These are phyloP conservation scores for Chrysomela aeneicollis DNA, from an alignment of 2,888 invertebrate species.

Conservation along the genomic window DNA sequence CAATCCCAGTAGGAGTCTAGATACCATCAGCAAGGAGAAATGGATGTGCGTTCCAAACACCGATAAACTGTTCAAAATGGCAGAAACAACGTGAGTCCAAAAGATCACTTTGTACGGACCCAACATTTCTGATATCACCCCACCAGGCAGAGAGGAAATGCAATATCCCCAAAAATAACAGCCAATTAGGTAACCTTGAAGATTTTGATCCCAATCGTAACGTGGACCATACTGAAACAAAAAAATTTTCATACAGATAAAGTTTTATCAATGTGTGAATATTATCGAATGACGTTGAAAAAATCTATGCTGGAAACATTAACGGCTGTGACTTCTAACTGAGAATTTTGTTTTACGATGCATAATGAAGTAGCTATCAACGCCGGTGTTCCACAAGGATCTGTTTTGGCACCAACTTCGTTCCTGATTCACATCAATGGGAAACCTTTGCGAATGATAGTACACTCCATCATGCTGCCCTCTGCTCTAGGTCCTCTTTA, in stretches of 20 bases:
- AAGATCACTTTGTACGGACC: conserved; percentile 50
- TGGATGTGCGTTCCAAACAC: conserved; percentile 66
- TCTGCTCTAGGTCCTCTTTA: no score
- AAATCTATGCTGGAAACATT: no score
- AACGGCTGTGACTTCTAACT: no score
- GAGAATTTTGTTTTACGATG: no score
- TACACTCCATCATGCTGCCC: no score
- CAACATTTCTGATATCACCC: conserved; percentile 46
- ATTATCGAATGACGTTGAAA: no score
- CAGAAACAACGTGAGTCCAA: conserved; percentile 42
- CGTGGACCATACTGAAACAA: conserved; percentile 46
- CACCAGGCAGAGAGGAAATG: conserved; percentile 47
- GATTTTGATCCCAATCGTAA: conserved; percentile 47
- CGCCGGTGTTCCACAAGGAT: no score
- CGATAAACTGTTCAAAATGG: conserved; percentile 57
- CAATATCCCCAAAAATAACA: conserved; percentile 52
- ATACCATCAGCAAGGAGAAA: conserved; percentile 64
- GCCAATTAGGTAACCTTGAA: conserved; percentile 47
- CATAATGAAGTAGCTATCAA: no score
- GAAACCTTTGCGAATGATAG: no score
- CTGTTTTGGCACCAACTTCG: no score
- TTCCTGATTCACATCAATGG: no score
- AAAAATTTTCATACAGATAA: neutral
- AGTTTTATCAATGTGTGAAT: no score
- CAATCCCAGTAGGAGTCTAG: conserved; percentile 67